Percentiles rank a stretch among this genome's conserved stretches.
phyloP scores from a whole-genome alignment of 2,797 vertebrate species.

The Phataginus tetradactyla region DNA sequence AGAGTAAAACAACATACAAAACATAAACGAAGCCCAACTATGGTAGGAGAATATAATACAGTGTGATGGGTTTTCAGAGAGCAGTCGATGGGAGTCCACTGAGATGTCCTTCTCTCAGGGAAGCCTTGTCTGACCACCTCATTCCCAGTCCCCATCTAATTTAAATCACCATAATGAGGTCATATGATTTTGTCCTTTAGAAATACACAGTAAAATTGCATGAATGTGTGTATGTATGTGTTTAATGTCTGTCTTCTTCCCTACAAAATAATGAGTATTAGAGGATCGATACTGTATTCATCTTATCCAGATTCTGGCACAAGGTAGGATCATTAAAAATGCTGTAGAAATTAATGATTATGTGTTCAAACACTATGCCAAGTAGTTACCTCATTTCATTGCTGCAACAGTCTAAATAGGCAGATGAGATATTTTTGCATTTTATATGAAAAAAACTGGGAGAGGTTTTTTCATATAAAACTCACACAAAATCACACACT shows the following conservation, averaged over 20 bases:
- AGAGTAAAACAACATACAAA: background rate
- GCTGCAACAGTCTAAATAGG: background rate
- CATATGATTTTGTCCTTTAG: background rate
- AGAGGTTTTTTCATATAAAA: background rate
- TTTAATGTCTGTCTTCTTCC: background rate
- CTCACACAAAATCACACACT: background rate
- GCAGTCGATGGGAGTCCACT: background rate
- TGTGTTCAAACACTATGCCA: background rate
- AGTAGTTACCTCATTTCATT: background rate
- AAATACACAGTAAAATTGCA: background rate
- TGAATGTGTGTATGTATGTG: background rate
- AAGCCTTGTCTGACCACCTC: background rate
- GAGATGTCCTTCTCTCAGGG: background rate
- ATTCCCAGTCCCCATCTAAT: background rate
- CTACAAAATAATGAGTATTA: background rate
- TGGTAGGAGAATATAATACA: background rate
- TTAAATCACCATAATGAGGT: background rate
- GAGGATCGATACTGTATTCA: background rate
- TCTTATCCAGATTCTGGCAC: background rate
- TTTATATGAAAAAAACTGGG: background rate
- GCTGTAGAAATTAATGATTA: background rate
- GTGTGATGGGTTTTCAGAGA: background rate
- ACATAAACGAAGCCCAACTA: fast-evolving
- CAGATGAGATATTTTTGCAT: background rate
- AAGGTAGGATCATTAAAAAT: background rate